These are phyloP conservation scores for Prosapia bicincta DNA, from an alignment of 2,888 invertebrate species.

Conservation along the genomic window DNA sequence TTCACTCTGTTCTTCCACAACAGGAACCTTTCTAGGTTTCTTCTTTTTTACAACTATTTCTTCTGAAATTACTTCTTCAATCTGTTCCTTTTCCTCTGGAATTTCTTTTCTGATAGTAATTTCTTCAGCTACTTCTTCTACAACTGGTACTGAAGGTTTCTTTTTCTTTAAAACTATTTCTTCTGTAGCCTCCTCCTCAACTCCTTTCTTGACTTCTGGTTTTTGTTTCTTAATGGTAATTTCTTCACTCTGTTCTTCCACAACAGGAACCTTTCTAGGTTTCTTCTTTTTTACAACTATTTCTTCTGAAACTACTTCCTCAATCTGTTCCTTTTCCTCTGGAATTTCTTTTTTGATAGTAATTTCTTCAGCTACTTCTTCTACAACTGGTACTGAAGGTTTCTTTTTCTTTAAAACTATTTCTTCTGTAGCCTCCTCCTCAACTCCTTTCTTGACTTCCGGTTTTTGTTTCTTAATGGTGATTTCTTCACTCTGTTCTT, in stretches of 20 bases:
- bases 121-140: conserved; percentile 41
- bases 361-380: conserved; percentile 43
- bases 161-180: conserved; percentile 36
- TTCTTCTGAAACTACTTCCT: conserved; percentile 40
- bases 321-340: conserved; percentile 34
- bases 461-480: conserved; percentile 39
- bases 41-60: conserved; percentile 43
- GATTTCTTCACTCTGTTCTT: conserved; percentile 24
- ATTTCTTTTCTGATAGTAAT: conserved; percentile 43
- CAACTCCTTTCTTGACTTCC: conserved; percentile 39
- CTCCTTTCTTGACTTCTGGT: conserved; percentile 30
- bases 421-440: conserved; percentile 32
- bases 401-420: conserved; percentile 43
- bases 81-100: conserved; percentile 44
- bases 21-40: conserved; percentile 43
- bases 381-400: conserved; percentile 42
- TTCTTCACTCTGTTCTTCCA: conserved; percentile 42
- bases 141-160: conserved; percentile 39
- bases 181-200: conserved; percentile 25
- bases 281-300: conserved; percentile 35
- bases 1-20: conserved; percentile 32
- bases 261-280: conserved; percentile 31
- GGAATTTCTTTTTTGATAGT: conserved; percentile 40
- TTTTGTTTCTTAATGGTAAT: conserved; percentile 40
- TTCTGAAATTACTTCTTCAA: conserved; percentile 38